Evolutionary conservation across 2,797 vertebrate genomes (phyloP).

Genomic region (Sciurus carolinensis): DNA sequence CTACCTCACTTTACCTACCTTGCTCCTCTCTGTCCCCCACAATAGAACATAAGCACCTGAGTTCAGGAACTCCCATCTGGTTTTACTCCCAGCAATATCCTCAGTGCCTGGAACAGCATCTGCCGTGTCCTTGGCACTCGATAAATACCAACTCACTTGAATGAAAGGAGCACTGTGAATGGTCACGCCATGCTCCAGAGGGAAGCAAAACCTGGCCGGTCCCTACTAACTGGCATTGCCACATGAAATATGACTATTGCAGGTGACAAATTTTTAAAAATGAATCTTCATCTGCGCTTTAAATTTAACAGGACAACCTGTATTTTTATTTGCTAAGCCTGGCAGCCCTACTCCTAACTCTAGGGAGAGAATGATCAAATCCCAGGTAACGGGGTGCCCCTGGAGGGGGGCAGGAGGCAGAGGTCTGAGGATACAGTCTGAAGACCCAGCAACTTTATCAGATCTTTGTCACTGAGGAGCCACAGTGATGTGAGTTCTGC

Average conservation of each 20-base stretch:
- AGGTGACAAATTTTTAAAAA: not conserved
- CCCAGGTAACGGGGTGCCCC: not conserved
- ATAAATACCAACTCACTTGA: not conserved
- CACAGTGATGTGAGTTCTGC: not conserved
- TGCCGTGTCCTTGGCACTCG: not conserved
- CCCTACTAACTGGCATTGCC: not conserved
- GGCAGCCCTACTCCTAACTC: not conserved
- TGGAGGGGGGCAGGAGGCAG: not conserved
- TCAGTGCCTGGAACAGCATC: not conserved
- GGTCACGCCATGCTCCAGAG: not conserved
- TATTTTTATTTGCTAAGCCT: not conserved
- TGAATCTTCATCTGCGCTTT: not conserved
- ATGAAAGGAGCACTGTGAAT: not conserved
- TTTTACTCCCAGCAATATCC: not conserved
- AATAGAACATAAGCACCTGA: not conserved
- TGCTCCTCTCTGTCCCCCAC: not conserved
- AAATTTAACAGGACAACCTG: not conserved
- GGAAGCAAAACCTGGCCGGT: not conserved
- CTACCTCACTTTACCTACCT: not conserved
- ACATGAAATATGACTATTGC: not conserved
- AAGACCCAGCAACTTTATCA: constrained; percentile 15
- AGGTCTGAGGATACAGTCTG: not conserved
- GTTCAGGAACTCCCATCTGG: not conserved
- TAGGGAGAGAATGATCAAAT: constrained; percentile 14
- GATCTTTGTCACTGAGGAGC: not conserved